Evolutionary conservation across 2,888 invertebrate genomes (phyloP), one percentile per base, ranked within the genome.

Genomic region (Itoplectis maculator): DNA sequence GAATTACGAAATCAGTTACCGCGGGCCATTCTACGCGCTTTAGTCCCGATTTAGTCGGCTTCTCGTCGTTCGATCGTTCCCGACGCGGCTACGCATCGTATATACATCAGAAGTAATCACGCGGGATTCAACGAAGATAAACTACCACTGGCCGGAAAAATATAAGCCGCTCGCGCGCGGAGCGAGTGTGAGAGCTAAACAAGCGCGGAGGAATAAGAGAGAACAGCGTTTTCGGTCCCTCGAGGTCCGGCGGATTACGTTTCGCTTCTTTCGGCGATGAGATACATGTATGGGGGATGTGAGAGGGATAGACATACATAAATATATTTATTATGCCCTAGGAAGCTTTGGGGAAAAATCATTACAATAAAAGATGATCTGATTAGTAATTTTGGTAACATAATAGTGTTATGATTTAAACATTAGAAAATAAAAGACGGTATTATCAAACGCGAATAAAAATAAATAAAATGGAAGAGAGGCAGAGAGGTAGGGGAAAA

Each of bases 51-150:
- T 61, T 61, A 54, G 35, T 5, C 35, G 56, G 37, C 45, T 75
- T 66, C 13, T 29, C 70, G 54, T n/a, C 20, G 15, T n/a, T 61
- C 37, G 59, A 47, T 47, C 37, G 35, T 42, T 61, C 61, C 37
- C 37, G 37, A 18, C 15, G 7, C 23, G n/a, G 18, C 29, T 9
- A 20, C 56, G 11, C 5, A 11, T 9, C 13, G n/a, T 56, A 29
- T 56, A 40, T 66, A 20, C 18, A 2, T 13, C 23, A 69, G 69
- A 69, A 40, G 45, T 68, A 69, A 77, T 69, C 42, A 65, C 65
- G 29, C 70, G 65, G 54, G 61, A 70, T 70, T 23, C 54, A 56
- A 65, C 54, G 45, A 51, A 78, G 78, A 70, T 65, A 70, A 78
- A 78, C 35, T 68, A 49, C 47, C 49, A 11, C 11, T 11, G 63